Percentiles rank a stretch among this genome's conserved stretches.
These are phyloP conservation scores for Diaperis boleti DNA, from an alignment of 2,888 invertebrate species.

Conservation along the genomic window DNA sequence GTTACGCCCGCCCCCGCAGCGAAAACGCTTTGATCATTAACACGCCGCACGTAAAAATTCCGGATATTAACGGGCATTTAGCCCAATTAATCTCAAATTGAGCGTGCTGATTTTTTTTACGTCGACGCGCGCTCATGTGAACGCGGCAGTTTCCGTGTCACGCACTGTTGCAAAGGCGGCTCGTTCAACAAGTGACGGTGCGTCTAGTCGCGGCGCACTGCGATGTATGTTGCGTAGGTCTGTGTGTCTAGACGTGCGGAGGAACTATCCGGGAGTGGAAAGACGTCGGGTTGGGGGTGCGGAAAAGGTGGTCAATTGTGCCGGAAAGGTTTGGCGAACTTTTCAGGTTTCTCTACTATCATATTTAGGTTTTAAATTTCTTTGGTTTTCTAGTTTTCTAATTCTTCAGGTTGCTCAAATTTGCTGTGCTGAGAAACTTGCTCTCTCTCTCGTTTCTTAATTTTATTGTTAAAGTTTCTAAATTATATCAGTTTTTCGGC, in stretches of 20 bases:
- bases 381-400: not conserved
- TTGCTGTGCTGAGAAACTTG: too few species aligned
- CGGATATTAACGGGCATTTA: not conserved
- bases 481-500: too few species aligned
- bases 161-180: constrained; percentile 34
- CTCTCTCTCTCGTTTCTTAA: too few species aligned
- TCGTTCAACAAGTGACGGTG: constrained; percentile 40
- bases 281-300: not conserved
- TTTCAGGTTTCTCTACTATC: too few species aligned
- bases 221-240: constrained; percentile 53
- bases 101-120: constrained; percentile 14
- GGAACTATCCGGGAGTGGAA: constrained; percentile 43
- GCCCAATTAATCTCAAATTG: constrained; percentile 11
- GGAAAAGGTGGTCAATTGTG: not conserved
- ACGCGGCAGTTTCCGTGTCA: constrained; percentile 33
- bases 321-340: not conserved
- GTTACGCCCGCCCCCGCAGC: too few species aligned
- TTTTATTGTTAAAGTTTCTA: too few species aligned
- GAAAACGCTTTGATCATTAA: not conserved
- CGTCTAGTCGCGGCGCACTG: constrained; percentile 45
- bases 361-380: not conserved
- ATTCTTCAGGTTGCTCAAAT: not conserved
- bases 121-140: constrained; percentile 29
- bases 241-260: constrained; percentile 51
- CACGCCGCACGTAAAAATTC: not conserved